Percentiles rank a stretch among this genome's conserved stretches.
Evolutionary conservation across 2,797 vertebrate genomes (phyloP).

Genomic region (Hippocampus kuda): DNA sequence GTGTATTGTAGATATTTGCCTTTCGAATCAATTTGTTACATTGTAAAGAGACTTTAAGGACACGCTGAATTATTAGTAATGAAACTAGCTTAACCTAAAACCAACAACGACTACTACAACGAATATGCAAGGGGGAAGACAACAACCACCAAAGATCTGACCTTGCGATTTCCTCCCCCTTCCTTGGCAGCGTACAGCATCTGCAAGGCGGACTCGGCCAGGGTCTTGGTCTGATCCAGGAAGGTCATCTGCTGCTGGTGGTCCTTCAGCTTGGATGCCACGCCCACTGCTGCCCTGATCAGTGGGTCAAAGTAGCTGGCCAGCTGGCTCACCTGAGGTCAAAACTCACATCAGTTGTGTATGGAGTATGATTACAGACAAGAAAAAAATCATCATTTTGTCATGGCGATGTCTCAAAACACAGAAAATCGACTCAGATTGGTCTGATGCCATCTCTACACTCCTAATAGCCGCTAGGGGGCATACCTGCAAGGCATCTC

Average conservation of each 20-base stretch:
- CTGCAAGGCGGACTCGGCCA: constrained; percentile 93
- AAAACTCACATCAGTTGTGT: not conserved
- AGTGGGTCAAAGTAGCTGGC: constrained; percentile 93
- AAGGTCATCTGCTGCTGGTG: constrained; percentile 99
- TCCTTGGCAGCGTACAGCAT: constrained; percentile 98
- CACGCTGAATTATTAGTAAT: too few species aligned
- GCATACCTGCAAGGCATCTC: not conserved
- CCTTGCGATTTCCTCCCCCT: constrained; percentile 96
- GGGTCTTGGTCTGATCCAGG: constrained; percentile 94
- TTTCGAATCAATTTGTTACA: too few species aligned
- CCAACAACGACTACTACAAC: too few species aligned
- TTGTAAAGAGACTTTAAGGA: too few species aligned
- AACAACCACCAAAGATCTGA: constrained; percentile 27
- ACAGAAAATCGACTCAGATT: not conserved
- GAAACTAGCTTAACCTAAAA: too few species aligned
- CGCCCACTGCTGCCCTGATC: constrained; percentile 81
- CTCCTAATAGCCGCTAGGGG: not conserved
- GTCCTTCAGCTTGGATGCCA: constrained; percentile 85
- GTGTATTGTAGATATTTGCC: too few species aligned
- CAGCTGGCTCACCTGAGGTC: constrained; percentile 81
- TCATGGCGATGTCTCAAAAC: not conserved
- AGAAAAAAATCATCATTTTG: not conserved
- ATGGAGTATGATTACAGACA: not conserved
- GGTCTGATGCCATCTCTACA: not conserved
- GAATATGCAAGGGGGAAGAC: not conserved